Conservation (phyloP, 2,797 vertebrate genomes). For the Peromyscus melanophrys region DNA sequence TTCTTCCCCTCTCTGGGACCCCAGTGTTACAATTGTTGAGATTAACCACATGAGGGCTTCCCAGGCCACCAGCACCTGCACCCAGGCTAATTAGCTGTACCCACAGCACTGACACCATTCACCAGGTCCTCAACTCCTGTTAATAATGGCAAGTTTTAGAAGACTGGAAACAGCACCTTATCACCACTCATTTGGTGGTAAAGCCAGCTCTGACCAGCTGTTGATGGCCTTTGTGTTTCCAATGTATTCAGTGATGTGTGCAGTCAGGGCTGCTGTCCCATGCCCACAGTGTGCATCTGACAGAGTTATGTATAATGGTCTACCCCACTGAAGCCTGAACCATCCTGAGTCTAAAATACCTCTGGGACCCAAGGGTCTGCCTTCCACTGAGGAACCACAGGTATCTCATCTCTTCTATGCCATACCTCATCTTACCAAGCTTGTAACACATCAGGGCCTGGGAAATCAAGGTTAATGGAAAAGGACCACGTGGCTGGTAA, state of each 20-base stretch:
- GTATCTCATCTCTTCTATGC: accelerated
- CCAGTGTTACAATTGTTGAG: not conserved
- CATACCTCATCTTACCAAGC: accelerated
- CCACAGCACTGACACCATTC: accelerated
- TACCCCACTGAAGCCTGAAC: accelerated
- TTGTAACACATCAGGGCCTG: accelerated
- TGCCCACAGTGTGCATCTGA: accelerated
- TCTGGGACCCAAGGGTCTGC: accelerated
- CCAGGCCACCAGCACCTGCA: accelerated
- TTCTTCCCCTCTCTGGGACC: accelerated
- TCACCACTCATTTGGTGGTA: accelerated
- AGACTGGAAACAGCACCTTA: accelerated
- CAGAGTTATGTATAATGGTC: accelerated
- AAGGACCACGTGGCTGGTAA: no score
- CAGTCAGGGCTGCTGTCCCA: accelerated
- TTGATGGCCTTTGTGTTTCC: accelerated
- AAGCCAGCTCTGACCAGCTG: accelerated
- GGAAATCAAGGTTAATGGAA: no score
- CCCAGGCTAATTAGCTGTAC: accelerated
- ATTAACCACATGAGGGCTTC: accelerated
- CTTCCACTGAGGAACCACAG: accelerated
- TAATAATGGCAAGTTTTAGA: not conserved
- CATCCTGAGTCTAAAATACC: accelerated
- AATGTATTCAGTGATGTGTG: accelerated
- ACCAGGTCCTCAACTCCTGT: not conserved